These are phyloP conservation scores for Phenganax subtilis DNA, from an alignment of 92 coral and sea anemone genomes.

Conservation along the genomic window DNA sequence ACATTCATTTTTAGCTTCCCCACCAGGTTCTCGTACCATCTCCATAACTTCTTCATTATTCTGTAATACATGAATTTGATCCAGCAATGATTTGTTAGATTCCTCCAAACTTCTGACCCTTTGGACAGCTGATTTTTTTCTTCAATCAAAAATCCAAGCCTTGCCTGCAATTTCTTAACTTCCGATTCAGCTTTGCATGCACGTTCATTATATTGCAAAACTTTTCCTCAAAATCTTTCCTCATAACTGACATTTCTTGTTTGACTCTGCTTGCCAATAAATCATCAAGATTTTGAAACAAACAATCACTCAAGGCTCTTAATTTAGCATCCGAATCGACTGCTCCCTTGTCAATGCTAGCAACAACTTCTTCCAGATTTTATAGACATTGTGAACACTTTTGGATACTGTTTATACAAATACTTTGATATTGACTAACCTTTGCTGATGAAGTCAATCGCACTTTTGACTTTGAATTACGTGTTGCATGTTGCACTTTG, in stretches of 20 bases:
- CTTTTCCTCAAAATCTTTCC: too few species aligned
- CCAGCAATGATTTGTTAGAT: background rate
- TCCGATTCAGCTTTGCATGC: background rate
- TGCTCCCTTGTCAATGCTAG: too few species aligned
- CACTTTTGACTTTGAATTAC: background rate
- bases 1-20: background rate
- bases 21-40: background rate
- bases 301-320: too few species aligned
- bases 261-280: too few species aligned
- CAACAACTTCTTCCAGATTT: too few species aligned
- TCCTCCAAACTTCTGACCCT: background rate
- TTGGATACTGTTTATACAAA: too few species aligned
- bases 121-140: background rate
- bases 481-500: background rate
- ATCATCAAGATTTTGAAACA: too few species aligned
- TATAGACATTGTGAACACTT: too few species aligned
- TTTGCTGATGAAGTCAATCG: background rate
- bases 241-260: too few species aligned
- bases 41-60: background rate
- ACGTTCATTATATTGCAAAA: background rate
- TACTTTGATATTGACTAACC: too few species aligned
- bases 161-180: background rate
- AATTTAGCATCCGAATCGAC: too few species aligned
- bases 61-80: background rate
- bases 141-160: background rate